phyloP scores from a whole-genome alignment of 1,140 invertebrate genomes.

The Plodia interpunctella region DNA sequence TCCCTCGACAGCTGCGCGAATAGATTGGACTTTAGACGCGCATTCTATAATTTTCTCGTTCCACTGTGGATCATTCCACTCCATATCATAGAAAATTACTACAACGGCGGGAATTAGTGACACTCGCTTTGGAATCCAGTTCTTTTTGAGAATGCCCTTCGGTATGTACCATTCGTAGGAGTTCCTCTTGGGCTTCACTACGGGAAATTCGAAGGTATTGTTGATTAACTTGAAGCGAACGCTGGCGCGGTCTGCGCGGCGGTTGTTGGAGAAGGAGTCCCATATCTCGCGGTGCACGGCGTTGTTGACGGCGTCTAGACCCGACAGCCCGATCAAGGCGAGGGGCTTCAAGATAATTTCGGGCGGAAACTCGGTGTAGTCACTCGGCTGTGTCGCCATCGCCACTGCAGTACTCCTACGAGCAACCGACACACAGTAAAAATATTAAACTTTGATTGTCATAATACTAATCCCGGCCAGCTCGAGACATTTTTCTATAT shows the following conservation, averaged over 20 bases:
- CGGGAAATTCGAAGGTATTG: conserved; percentile 90
- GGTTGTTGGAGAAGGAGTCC: conserved; percentile 92
- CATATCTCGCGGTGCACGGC: conserved; percentile 92
- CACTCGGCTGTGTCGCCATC: conserved; percentile 72
- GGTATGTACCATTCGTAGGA: conserved; percentile 97
- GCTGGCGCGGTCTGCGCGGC: conserved; percentile 87
- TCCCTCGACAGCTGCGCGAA: conserved; percentile 81
- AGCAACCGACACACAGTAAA: background rate
- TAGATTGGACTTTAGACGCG: conserved; percentile 90
- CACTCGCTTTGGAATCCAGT: conserved; percentile 97
- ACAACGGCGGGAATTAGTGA: conserved; percentile 93
- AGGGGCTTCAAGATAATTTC: conserved; percentile 88
- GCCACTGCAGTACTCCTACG: background rate
- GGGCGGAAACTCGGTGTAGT: conserved; percentile 82
- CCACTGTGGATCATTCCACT: conserved; percentile 97
- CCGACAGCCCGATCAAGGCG: conserved; percentile 90
- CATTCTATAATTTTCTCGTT: conserved; percentile 96
- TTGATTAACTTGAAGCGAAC: conserved; percentile 90
- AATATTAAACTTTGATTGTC: background rate
- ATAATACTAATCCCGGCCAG: conserved; percentile 29
- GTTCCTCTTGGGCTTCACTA: conserved; percentile 92
- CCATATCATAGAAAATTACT: conserved; percentile 96
- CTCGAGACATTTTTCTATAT: background rate
- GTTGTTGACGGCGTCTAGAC: conserved; percentile 91
- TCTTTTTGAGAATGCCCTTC: conserved; percentile 96